A percentile compares a stretch with the other conserved stretches of the same genome.
These are phyloP conservation scores for Coilia nasus DNA, from an alignment of 2,797 vertebrate species.

Conservation along the genomic window DNA sequence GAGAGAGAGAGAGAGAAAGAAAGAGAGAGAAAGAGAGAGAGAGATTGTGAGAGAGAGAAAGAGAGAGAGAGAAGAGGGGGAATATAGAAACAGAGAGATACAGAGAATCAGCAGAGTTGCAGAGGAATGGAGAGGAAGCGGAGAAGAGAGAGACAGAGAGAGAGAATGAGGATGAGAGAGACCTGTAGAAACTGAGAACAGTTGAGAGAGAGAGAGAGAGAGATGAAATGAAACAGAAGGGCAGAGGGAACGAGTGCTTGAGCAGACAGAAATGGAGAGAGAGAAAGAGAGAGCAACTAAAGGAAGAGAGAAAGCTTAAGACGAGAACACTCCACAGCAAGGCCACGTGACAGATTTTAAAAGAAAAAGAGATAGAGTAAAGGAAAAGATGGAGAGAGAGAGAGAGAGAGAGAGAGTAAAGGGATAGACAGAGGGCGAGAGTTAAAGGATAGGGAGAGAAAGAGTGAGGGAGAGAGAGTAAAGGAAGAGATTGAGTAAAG, in stretches of 20 bases:
- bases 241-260: too few species aligned
- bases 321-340: not conserved
- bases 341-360: not conserved
- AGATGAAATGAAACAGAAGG: too few species aligned
- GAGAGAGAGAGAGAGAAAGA: conserved; percentile 13
- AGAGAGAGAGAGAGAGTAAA: not conserved
- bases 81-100: not conserved
- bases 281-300: too few species aligned
- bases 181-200: not conserved
- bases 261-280: too few species aligned
- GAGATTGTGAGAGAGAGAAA: not conserved
- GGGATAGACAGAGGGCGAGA: too few species aligned
- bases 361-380: not conserved
- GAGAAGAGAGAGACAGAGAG: conserved; percentile 1
- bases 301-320: not conserved
- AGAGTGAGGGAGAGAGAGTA: not conserved
- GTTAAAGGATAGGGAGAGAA: not conserved
- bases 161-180: not conserved
- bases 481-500: conserved; percentile 40
- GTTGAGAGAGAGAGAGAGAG: not conserved
- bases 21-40: not conserved
- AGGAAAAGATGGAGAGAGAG: not conserved
- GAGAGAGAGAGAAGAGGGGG: conserved; percentile 2
- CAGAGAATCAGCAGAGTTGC: too few species aligned
- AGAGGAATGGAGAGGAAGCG: not conserved